These are phyloP conservation scores for Psittacula echo DNA, from an alignment of 2,797 vertebrate species.

Conservation along the genomic window DNA sequence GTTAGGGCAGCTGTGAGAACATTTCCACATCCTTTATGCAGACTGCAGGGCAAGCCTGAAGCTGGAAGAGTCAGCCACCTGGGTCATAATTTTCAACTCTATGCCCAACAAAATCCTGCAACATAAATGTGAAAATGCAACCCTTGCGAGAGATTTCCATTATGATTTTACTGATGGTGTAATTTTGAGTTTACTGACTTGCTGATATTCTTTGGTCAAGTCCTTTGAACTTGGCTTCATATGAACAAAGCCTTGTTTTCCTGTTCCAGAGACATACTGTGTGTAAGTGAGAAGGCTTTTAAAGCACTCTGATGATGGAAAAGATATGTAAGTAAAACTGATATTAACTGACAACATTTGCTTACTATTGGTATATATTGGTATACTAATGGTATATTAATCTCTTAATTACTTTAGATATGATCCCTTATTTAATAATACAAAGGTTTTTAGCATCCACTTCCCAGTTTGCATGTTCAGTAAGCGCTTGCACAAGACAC, in stretches of 20 bases:
- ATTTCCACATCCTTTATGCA: neutral
- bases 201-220: neutral
- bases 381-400: constrained; percentile 10
- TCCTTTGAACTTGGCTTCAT: neutral
- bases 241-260: neutral
- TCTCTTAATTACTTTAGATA: constrained; percentile 36
- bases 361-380: constrained; percentile 5
- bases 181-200: neutral
- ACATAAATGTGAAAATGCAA: neutral
- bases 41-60: neutral
- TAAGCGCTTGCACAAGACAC: constrained; percentile 13
- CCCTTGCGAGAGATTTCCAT: neutral
- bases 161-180: neutral
- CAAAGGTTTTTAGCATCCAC: constrained; percentile 32
- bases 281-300: neutral
- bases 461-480: constrained; percentile 13
- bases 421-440: constrained; percentile 24
- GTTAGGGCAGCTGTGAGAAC: neutral
- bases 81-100: neutral
- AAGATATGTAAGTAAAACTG: neutral
- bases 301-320: neutral
- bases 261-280: neutral
- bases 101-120: neutral
- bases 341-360: neutral
- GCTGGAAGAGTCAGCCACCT: neutral